Evolutionary conservation across 2,888 invertebrate genomes (phyloP).

Genomic region (Sabellastarte sp.): DNA sequence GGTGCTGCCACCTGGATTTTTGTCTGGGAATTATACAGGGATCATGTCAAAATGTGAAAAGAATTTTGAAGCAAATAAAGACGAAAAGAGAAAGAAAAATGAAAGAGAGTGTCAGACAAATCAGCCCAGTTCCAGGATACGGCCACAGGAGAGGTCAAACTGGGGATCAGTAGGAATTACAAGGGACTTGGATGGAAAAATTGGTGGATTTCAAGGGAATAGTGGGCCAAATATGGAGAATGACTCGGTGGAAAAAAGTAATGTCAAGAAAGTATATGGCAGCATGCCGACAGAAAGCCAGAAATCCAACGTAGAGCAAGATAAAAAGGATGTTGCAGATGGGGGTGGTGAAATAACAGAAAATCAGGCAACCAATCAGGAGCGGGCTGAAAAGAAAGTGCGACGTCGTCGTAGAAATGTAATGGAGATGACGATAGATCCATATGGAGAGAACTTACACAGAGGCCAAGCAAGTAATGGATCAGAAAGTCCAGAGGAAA

Average conservation of each 20-base stretch:
- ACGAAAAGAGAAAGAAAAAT: not conserved
- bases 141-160: not conserved
- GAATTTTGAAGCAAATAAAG: not conserved
- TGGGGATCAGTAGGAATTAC: not conserved
- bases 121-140: not conserved
- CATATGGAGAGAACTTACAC: not conserved
- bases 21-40: no score
- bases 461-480: no score
- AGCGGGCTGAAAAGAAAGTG: not conserved
- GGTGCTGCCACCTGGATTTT: not conserved
- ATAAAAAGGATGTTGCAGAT: not conserved
- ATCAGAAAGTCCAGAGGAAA: not conserved
- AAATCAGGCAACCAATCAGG: not conserved
- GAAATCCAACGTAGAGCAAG: not conserved
- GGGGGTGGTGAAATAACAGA: no score
- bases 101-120: no score
- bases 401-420: not conserved
- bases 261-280: not conserved
- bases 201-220: no score
- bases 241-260: not conserved
- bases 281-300: not conserved
- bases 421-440: not conserved
- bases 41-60: no score
- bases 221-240: no score
- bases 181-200: no score